Evolutionary conservation across 2,888 invertebrate species (phyloP), one percentile per base, ranked within the genome.

Genomic region (Amiota minor): DNA sequence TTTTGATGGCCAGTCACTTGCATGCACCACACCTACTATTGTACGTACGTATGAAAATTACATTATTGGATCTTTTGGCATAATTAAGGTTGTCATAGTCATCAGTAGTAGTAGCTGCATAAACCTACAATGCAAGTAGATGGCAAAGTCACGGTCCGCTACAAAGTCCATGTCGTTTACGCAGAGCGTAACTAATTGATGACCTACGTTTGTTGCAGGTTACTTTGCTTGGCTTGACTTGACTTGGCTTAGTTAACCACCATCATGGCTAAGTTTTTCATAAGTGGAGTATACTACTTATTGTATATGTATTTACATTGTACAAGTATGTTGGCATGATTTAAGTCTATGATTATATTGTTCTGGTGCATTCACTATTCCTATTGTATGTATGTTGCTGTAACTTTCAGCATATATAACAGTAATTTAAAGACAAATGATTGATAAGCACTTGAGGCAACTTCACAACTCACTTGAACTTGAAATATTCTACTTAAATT

Each of bases 51-150:
- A 62, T 8, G 83, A 72, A 83, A 81, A 81, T 80, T 76, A 71
- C 82, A 81, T 82, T 83, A 84, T 82, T 81, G 82, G 83, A 75
- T 35, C 70, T 83, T 83, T 76, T 78, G 84, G 84, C 84, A 83
- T 84, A 83, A 83, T 83, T 84, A 84, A 83, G 83, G 77, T 79
- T 78, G 77, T 76, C 77, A 75, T 76, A 69, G 71, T n/a, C 67
- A 69, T 47, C 67, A 45, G 23, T 70, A 45, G 55, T 46, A 18
- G 23, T 10, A 20, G 20, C 46, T n/a, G 11, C 49, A 46, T 16
- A n/a, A 18, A 20, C 59, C 59, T n/a, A n/a, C n/a, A 35, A 9
- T 56, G 65, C 74, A 72, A 35, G 16, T 11, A 59, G 11, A 18
- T 55, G 20, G 49, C 70, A 16, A 50, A 49, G 70, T 61, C 70